Percentiles rank a stretch among this genome's conserved stretches.
Conservation (phyloP, 2,888 invertebrate genomes). For the Tetropium fuscum region DNA sequence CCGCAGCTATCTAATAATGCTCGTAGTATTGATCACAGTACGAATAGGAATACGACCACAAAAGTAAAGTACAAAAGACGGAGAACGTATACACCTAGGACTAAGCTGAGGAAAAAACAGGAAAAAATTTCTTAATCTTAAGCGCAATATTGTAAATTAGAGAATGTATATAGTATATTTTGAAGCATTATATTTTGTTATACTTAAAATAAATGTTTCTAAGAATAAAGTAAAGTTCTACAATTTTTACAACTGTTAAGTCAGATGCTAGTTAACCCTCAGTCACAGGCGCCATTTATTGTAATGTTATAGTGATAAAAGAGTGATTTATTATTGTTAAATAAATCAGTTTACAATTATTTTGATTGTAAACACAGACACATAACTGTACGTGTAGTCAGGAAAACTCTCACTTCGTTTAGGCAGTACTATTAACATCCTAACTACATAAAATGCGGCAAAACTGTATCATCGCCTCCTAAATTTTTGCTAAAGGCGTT, state of each 20-base stretch:
- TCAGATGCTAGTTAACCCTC: neutral
- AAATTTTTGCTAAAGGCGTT: no score
- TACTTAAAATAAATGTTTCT: neutral
- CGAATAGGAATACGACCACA: conserved; percentile 39
- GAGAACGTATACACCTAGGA: conserved; percentile 41
- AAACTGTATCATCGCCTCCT: no score
- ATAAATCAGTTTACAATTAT: no score
- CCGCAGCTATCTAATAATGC: conserved; percentile 65
- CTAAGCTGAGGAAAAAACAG: conserved; percentile 15
- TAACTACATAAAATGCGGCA: no score
- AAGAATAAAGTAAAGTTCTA: neutral
- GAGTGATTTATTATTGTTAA: no score
- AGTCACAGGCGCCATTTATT: no score
- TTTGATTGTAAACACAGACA: no score
- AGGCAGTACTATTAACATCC: no score
- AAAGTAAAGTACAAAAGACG: conserved; percentile 49
- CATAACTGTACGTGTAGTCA: no score
- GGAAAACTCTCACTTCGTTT: no score
- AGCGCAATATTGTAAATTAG: conserved; percentile 9
- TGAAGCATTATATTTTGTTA: conserved; percentile 8
- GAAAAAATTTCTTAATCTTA: neutral
- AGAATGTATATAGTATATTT: conserved; percentile 24
- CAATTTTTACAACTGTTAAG: neutral
- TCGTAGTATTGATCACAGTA: conserved; percentile 57
- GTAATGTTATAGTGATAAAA: no score